phyloP scores from a whole-genome alignment of 92 coral and sea anemone genomes.

The Blastomussa wellsi region DNA sequence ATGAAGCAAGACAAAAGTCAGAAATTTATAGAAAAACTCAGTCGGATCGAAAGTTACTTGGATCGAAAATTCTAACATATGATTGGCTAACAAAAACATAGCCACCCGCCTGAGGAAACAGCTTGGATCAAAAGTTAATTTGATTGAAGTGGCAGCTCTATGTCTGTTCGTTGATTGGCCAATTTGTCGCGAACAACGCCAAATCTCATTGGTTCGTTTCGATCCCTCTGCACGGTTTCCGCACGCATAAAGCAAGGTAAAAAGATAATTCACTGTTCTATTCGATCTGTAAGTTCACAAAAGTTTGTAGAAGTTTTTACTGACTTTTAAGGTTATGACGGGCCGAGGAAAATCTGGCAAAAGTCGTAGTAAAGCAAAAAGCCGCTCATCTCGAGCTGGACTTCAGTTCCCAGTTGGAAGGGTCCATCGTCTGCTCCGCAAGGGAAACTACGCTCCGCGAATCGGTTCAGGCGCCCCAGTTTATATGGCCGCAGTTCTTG shows the following conservation, averaged over 20 bases:
- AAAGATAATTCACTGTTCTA: background rate
- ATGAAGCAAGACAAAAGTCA: background rate
- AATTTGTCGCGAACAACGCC: background rate
- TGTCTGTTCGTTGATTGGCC: background rate
- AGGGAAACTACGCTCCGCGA: constrained; percentile 45
- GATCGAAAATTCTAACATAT: constrained; percentile 15
- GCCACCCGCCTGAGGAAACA: constrained; percentile 33
- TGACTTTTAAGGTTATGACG: constrained; percentile 19
- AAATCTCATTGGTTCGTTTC: constrained; percentile 30
- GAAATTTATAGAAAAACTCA: constrained; percentile 14
- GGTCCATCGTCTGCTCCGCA: constrained; percentile 48
- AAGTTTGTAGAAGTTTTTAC: background rate
- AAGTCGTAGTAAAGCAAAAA: constrained; percentile 46
- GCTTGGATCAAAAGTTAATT: background rate
- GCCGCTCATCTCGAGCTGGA: constrained; percentile 51
- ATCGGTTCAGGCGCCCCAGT: constrained; percentile 52
- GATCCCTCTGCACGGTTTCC: constrained; percentile 14
- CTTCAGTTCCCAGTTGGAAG: constrained; percentile 56
- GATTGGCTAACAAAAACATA: constrained; percentile 17
- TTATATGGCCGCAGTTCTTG: constrained; percentile 49
- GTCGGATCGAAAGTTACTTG: constrained; percentile 17
- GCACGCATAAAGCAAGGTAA: constrained; percentile 1
- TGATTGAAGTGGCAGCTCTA: no score
- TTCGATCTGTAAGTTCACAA: constrained; percentile 8
- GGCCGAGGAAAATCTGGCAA: constrained; percentile 54